Conservation (phyloP, 2,797 vertebrate genomes). For the Diplodus puntazzo region DNA sequence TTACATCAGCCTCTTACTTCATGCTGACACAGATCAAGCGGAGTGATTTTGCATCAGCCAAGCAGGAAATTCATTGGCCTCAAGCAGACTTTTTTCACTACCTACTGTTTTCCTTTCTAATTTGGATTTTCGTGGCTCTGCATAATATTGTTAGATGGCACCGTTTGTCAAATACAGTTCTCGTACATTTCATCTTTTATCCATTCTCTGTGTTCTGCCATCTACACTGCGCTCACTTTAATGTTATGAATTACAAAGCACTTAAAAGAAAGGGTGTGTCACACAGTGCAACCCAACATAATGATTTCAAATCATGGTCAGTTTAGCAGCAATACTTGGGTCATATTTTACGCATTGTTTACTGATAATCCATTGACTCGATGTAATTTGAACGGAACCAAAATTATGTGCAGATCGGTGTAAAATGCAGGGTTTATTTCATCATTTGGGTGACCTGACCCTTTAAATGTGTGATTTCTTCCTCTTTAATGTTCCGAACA, state of each 20-base stretch:
- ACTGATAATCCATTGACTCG: neutral
- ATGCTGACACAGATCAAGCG: slow-evolving; percentile 51
- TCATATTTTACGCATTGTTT: neutral
- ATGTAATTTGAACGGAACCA: neutral
- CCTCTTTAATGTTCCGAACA: neutral
- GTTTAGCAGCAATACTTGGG: neutral
- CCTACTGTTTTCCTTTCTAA: slow-evolving; percentile 34
- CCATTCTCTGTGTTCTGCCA: neutral
- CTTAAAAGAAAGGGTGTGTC: neutral
- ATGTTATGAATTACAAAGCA: neutral
- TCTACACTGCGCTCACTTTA: neutral
- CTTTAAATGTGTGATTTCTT: neutral
- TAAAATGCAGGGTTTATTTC: fast-evolving
- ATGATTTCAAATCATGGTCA: neutral
- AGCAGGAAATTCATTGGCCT: slow-evolving; percentile 49
- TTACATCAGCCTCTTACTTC: slow-evolving; percentile 38
- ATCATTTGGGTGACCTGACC: neutral
- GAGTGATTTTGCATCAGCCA: slow-evolving; percentile 47
- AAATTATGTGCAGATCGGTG: neutral
- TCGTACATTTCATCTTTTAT: neutral
- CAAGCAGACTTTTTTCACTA: slow-evolving; percentile 30
- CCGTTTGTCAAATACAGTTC: neutral
- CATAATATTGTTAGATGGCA: neutral
- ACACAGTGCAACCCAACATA: neutral
- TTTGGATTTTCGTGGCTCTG: slow-evolving; percentile 25